phyloP scores from a whole-genome alignment of 2,797 vertebrate genomes.

The Sebastes nivosus region DNA sequence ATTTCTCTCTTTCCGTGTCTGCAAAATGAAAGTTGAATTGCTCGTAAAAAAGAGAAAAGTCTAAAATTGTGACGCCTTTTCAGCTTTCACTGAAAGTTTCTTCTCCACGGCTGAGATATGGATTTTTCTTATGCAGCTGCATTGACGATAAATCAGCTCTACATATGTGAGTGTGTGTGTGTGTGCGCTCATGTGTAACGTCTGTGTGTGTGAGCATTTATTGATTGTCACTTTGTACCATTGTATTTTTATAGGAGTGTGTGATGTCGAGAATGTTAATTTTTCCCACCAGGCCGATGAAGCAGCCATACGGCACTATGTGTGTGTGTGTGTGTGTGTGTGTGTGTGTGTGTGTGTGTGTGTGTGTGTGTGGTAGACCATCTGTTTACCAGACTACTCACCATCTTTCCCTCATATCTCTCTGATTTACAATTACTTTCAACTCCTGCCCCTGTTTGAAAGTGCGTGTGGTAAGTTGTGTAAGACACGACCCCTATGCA shows the following conservation, averaged over 20 bases:
- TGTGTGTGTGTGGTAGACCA: constrained; percentile 65
- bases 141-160: constrained; percentile 32
- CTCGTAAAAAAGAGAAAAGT: constrained; percentile 1
- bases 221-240: constrained; percentile 67
- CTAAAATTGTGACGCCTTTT: background rate
- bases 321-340: constrained; percentile 37
- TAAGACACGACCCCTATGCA: constrained; percentile 60
- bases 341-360: constrained; percentile 2
- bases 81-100: constrained; percentile 25
- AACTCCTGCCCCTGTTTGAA: constrained; percentile 72
- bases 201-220: constrained; percentile 35
- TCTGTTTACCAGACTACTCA: constrained; percentile 78
- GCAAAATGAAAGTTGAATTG: constrained; percentile 6
- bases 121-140: constrained; percentile 17
- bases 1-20: background rate
- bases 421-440: constrained; percentile 82
- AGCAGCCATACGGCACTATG: constrained; percentile 60
- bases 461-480: constrained; percentile 67
- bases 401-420: constrained; percentile 76
- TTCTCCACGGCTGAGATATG: background rate
- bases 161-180: constrained; percentile 11
- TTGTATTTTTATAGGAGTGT: constrained; percentile 65
- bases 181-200: constrained; percentile 9
- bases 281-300: constrained; percentile 68
- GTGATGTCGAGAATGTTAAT: constrained; percentile 71